phyloP scores from a whole-genome alignment of 2,113 vertebrate species.

The Capreolus pygargus region DNA sequence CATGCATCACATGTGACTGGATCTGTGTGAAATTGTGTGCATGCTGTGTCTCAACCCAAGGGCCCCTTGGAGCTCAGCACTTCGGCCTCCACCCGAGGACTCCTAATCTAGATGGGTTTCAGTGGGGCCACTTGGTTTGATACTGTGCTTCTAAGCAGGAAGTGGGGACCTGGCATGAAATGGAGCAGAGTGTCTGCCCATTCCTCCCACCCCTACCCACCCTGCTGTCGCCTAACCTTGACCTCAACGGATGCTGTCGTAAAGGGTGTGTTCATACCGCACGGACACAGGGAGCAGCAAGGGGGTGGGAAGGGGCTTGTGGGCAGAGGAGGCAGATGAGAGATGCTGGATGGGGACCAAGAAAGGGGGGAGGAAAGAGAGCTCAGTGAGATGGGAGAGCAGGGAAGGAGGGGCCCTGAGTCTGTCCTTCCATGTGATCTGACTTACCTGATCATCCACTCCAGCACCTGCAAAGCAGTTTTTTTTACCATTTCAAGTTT shows the following conservation, averaged over 20 bases:
- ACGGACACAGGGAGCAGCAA: background rate
- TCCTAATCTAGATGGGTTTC: background rate
- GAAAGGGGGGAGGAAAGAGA: background rate
- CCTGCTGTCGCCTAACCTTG: background rate
- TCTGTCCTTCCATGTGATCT: background rate
- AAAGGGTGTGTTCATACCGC: background rate
- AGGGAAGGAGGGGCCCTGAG: background rate
- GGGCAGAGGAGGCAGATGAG: background rate
- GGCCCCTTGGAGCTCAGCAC: background rate
- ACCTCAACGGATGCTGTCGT: accelerated
- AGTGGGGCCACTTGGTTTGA: too few relatives aligned
- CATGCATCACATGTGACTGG: background rate
- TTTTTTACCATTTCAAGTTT: background rate
- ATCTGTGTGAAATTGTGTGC: too few relatives aligned
- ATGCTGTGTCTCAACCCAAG: background rate
- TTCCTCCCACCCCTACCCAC: too few relatives aligned
- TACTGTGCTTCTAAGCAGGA: background rate
- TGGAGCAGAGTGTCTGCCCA: background rate
- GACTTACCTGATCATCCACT: accelerated
- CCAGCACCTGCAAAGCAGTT: background rate
- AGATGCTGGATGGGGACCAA: background rate
- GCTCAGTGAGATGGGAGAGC: accelerated
- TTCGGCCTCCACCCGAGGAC: background rate
- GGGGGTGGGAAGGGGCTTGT: accelerated
- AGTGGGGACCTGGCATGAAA: background rate